Evolutionary conservation across 2,888 invertebrate species (phyloP), one percentile per base, ranked within the genome.

Genomic region (Sycophila texana): DNA sequence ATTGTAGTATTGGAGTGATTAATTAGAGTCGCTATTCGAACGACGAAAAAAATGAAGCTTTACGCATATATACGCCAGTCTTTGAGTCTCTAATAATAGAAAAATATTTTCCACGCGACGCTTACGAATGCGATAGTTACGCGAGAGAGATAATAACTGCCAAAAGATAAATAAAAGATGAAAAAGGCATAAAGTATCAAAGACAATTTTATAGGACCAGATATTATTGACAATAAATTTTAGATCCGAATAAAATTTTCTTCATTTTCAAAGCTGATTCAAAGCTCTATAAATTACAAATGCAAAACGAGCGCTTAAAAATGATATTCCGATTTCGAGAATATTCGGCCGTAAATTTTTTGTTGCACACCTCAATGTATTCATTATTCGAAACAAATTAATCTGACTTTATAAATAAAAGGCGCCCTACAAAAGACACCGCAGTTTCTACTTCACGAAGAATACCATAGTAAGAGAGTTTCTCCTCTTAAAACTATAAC

Each of bases 131-230:
- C 7, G 20, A 60, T 13, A 61, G 30, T 26, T 26, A 61, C 61
- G 30, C 10, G 13, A 13, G 16, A 61, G 16, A 61, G 61, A 1
- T 26, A 14, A 30, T 63, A 63, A 63, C 39, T 63, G 61, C 1
- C n/a, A 10, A 30, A 7, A 47, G 3, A n/a, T 10, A 39, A 39
- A 20, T 47, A 63, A 63, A 63, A 5, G 4, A 4, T 7, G 18
- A 63, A 63, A 63, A 63, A 47, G 39, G 47, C n/a, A 47, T 63
- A 18, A 47, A 39, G 18, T 47, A 63, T 12, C 10, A 20, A n/a
- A 63, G 30, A 47, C 12, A 63, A 63, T 63, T 63, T 63, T 63
- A 63, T 63, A 63, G 39, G 63, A 63, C 18, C 63, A 26, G 10
- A 18, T 18, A 18, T 39, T 39, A 39, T 39, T 39, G 63, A 63